phyloP scores from a whole-genome alignment of 2,888 invertebrate species.

The Drosophila anomalata region DNA sequence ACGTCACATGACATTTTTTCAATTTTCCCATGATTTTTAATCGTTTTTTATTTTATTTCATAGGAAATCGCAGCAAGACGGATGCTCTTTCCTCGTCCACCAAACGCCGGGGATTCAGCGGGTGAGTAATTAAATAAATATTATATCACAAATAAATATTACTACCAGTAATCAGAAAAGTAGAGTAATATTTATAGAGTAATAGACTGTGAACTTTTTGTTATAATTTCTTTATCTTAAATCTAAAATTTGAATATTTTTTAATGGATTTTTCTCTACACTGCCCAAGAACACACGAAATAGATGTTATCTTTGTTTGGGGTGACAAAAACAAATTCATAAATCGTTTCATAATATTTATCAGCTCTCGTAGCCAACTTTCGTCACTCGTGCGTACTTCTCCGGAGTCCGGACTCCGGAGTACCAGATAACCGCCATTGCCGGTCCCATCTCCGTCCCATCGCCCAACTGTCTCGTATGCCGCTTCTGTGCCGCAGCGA shows the following conservation, averaged over 20 bases:
- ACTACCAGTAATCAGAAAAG: not conserved
- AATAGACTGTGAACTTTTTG: not conserved
- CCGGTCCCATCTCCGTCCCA: not conserved
- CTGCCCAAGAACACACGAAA: not conserved
- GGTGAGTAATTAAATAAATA: slow-evolving; percentile 86
- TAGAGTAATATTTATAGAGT: too few species aligned
- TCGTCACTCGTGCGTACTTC: slow-evolving; percentile 25
- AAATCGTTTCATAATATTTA: slow-evolving; percentile 49
- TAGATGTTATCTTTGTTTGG: slow-evolving; percentile 2
- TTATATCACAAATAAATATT: not conserved
- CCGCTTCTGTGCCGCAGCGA: not conserved
- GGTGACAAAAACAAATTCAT: slow-evolving; percentile 51
- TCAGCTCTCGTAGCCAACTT: slow-evolving; percentile 36
- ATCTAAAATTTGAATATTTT: not conserved
- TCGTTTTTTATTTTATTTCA: slow-evolving; percentile 62
- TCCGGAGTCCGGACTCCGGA: not conserved
- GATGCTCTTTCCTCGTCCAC: slow-evolving; percentile 89
- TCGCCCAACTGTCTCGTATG: slow-evolving; percentile 7
- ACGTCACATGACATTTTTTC: slow-evolving; percentile 11
- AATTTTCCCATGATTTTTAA: slow-evolving; percentile 79
- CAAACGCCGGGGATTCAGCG: slow-evolving; percentile 92
- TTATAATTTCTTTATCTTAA: not conserved
- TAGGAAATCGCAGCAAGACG: slow-evolving; percentile 84
- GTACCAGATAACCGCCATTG: slow-evolving; percentile 3
- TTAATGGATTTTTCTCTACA: not conserved